Base-by-base conservation (phyloP, 2,113 vertebrate species). In the Passer montanus region DNA sequence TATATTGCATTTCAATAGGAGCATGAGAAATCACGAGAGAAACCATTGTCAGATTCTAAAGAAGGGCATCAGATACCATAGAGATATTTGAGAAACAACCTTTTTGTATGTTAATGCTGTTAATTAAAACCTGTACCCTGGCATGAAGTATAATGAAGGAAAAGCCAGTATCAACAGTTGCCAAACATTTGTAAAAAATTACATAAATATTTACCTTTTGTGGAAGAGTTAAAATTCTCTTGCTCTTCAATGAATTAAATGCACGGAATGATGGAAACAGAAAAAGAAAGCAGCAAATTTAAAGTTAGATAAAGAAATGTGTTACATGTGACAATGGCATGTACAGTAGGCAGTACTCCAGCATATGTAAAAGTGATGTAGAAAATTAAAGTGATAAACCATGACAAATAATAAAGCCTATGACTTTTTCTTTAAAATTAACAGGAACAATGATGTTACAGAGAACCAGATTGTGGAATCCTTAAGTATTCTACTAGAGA, bases 161-260 rank as follows among this genome's bases (percentile, higher is more conserved):
- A 94, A 95, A 97, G 73, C 20, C 88, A 95, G 74, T 63, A 92
- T 83, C 64, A 97, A 97, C 88, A 96, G 69, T 95, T 94, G 94
- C 88, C 92, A 97, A 96, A 93, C 84, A 83, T 97, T 97, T 93
- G 96, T 94, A 97, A 97, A 96, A 89, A 97, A 87, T 97, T 89
- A 81, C 44, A 84, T 96, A 96, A 94, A 98, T 98, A 98, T 98
- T 98, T 98, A 98, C 98, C 98, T 98, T 97, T 98, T 91, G 94
- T 97, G 95, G 98, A 96, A 97, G 98, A 98, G 94, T 97, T 98
- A 98, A 96, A 98, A 97, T 97, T 98, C 97, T 98, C 98, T 98
- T 97, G 98, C 94, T 98, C 98, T 98, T 98, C 98, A 98, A 98
- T 98, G 98, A 98, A 98, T 98, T 98, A 98, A 98, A 98, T 98